phyloP scores from a whole-genome alignment of 1,140 invertebrate genomes.

The Platyura marginata region DNA sequence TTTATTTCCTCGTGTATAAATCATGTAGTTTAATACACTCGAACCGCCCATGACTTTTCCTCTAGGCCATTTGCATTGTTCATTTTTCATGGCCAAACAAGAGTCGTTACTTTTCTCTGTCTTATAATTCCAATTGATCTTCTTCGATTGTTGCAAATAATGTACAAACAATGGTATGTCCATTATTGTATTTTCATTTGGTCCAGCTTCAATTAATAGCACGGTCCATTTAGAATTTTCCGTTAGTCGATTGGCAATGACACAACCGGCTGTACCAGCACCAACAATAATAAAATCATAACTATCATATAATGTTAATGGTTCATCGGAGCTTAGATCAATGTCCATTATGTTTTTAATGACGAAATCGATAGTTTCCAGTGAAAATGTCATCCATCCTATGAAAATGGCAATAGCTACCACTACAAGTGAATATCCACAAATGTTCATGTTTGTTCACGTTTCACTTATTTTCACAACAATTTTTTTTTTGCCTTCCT shows the following conservation, averaged over 20 bases:
- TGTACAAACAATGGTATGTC: slow-evolving; percentile 45
- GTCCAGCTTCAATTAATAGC: slow-evolving; percentile 43
- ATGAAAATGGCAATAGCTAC: background rate
- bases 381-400: background rate
- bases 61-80: slow-evolving; percentile 29
- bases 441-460: too few species aligned
- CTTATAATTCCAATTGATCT: slow-evolving; percentile 31
- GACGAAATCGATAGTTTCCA: background rate
- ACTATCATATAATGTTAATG: background rate
- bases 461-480: too few species aligned
- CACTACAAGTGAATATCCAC: background rate
- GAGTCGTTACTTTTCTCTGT: slow-evolving; percentile 27
- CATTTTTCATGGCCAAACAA: slow-evolving; percentile 17
- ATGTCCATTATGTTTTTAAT: background rate
- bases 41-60: slow-evolving; percentile 39
- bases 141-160: slow-evolving; percentile 34
- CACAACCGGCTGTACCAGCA: slow-evolving; percentile 35
- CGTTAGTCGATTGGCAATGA: slow-evolving; percentile 39
- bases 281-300: slow-evolving; percentile 28
- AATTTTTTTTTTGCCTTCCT: too few species aligned
- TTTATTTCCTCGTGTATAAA: slow-evolving; percentile 55
- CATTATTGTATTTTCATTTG: slow-evolving; percentile 43
- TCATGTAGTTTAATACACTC: slow-evolving; percentile 44
- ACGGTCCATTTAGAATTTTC: slow-evolving; percentile 43
- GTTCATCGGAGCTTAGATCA: background rate